phyloP scores from a whole-genome alignment of 2,888 invertebrate species.

The Graphium colonna region DNA sequence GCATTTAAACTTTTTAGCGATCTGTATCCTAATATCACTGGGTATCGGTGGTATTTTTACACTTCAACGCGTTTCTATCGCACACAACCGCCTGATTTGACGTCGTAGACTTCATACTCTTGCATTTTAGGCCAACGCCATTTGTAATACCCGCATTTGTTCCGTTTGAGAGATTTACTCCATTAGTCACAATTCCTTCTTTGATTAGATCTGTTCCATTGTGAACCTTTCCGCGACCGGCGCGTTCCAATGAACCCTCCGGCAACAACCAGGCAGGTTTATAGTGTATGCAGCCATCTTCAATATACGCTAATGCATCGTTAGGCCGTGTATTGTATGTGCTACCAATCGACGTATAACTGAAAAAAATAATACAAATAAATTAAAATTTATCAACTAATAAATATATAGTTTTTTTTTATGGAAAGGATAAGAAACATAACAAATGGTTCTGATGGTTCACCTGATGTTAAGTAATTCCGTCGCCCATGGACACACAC shows the following conservation, averaged over 20 bases:
- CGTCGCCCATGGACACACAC: no score
- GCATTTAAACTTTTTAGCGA: no score
- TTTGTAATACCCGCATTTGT: background rate
- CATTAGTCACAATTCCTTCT: background rate
- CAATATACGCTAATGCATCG: slow-evolving; percentile 81
- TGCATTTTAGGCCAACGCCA: background rate
- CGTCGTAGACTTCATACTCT: background rate
- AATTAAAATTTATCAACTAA: no score
- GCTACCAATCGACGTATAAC: slow-evolving; percentile 94
- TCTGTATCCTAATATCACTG: background rate
- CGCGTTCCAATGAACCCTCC: slow-evolving; percentile 82
- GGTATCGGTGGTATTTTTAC: background rate
- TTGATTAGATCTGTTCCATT: background rate
- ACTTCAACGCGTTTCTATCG: no score
- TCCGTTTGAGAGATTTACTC: background rate
- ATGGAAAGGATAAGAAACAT: no score
- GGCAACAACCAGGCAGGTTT: slow-evolving; percentile 85
- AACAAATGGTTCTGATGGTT: no score
- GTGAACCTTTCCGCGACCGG: slow-evolving; percentile 61
- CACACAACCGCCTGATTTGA: background rate
- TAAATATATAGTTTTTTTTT: no score
- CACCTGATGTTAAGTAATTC: no score
- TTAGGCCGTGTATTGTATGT: slow-evolving; percentile 89
- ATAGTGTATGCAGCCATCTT: slow-evolving; percentile 75
- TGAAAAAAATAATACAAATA: slow-evolving; percentile 40